Percentiles rank a stretch among this genome's conserved stretches.
These are phyloP conservation scores for Pteronura brasiliensis DNA, from an alignment of 2,113 vertebrate species.

Conservation along the genomic window DNA sequence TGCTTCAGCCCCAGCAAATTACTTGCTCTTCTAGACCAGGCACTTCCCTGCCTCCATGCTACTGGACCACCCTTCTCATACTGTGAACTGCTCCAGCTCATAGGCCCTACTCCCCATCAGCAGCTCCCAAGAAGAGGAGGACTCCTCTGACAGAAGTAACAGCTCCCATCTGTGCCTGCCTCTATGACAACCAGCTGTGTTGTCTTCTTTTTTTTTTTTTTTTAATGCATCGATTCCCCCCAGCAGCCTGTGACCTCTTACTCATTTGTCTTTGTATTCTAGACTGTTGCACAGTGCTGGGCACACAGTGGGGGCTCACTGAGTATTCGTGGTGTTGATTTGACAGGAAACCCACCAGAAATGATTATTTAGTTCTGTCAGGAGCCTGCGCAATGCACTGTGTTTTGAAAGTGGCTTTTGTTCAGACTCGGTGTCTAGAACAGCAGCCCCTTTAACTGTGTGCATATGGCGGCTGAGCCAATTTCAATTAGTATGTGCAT, in stretches of 20 bases:
- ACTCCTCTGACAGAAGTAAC: neutral
- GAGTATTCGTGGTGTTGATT: slow-evolving; percentile 31
- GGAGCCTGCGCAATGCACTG: neutral
- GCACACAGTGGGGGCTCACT: neutral
- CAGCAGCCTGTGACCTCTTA: neutral
- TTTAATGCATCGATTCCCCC: neutral
- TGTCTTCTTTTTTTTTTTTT: neutral
- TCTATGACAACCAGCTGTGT: neutral
- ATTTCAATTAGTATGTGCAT: slow-evolving; percentile 52
- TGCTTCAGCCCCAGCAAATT: neutral
- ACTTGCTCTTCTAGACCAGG: neutral
- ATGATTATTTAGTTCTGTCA: slow-evolving; percentile 1
- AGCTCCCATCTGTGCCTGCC: neutral
- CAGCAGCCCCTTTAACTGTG: slow-evolving; percentile 5
- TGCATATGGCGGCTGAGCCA: neutral
- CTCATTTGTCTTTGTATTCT: neutral
- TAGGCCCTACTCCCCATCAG: neutral
- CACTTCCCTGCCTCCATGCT: neutral
- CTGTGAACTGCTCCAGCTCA: neutral
- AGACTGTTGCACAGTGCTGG: slow-evolving; percentile 28
- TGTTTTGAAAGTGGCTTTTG: slow-evolving; percentile 45
- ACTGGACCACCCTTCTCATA: neutral
- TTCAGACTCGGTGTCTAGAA: slow-evolving; percentile 39
- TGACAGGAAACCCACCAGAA: slow-evolving; percentile 11
- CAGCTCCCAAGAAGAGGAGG: neutral